phyloP scores from a whole-genome alignment of 1,140 invertebrate genomes.

The Listronotus bonariensis region DNA sequence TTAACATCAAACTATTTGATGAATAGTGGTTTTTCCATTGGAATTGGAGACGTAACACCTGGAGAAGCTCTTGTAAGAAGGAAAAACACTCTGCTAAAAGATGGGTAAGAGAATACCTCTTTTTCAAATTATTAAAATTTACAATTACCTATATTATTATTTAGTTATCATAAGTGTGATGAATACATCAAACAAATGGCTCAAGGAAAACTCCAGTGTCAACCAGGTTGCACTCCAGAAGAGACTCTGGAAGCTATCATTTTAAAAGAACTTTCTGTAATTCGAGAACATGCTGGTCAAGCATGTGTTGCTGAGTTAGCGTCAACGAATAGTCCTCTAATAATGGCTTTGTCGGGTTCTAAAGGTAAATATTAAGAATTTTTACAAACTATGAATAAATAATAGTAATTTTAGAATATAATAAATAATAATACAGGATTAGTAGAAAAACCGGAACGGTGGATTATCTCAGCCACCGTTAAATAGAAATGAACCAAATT shows the following conservation, averaged over 20 bases:
- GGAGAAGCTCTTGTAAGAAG: conserved; percentile 77
- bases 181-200: conserved; percentile 87
- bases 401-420: too few relatives aligned
- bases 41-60: conserved; percentile 96
- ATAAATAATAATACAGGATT: too few relatives aligned
- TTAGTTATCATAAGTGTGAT: conserved; percentile 86
- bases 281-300: conserved; percentile 95
- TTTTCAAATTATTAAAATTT: conserved; percentile 4
- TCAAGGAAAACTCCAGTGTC: conserved; percentile 80
- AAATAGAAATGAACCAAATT: too few relatives aligned
- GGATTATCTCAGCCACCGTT: too few relatives aligned
- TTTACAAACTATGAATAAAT: too few relatives aligned
- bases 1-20: conserved; percentile 90
- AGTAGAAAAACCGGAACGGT: too few relatives aligned
- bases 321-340: conserved; percentile 87
- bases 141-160: conserved; percentile 29
- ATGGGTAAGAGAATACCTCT: conserved; percentile 64
- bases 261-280: conserved; percentile 92
- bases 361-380: conserved; percentile 67
- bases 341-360: conserved; percentile 95
- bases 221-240: conserved; percentile 90
- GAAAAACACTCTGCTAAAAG: conserved; percentile 80
- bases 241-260: conserved; percentile 94
- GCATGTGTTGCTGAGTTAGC: conserved; percentile 86
- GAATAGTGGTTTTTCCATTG: conserved; percentile 96